Evolutionary conservation across 2,113 vertebrate genomes (phyloP).

Genomic region (Chamaetylas fuelleborni): DNA sequence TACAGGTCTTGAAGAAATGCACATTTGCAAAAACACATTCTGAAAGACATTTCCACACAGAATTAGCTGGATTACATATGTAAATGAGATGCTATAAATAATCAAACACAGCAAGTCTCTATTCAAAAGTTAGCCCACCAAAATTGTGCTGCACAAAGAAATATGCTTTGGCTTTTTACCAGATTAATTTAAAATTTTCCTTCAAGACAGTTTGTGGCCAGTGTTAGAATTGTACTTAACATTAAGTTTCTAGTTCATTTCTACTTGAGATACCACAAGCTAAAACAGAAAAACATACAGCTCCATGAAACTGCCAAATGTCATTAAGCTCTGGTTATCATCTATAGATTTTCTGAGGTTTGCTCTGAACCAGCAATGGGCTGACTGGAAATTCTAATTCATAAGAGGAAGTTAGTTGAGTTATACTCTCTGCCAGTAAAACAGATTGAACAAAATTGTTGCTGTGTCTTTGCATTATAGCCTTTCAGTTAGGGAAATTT

Average conservation of each 20-base stretch:
- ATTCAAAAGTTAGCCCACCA: neutral
- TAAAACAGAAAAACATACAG: neutral
- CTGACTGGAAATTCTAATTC: neutral
- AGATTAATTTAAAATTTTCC: neutral
- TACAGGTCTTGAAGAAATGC: neutral
- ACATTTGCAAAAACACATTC: neutral
- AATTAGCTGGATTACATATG: neutral
- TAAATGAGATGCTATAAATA: neutral
- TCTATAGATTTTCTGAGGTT: neutral
- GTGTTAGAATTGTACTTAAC: neutral
- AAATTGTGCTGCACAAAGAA: neutral
- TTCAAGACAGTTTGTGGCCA: neutral
- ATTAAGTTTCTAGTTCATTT: neutral
- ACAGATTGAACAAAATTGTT: neutral
- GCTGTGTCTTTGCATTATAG: neutral
- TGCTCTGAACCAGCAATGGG: neutral
- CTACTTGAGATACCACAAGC: neutral
- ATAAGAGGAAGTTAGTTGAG: neutral
- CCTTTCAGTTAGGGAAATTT: neutral
- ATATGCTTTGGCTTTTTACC: neutral
- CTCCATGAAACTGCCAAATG: neutral
- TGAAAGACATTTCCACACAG: neutral
- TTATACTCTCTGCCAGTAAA: neutral
- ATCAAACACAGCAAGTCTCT: neutral
- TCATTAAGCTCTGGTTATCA: neutral